phyloP scores from a whole-genome alignment of 1,140 invertebrate genomes.

The Ridgeia piscesae region DNA sequence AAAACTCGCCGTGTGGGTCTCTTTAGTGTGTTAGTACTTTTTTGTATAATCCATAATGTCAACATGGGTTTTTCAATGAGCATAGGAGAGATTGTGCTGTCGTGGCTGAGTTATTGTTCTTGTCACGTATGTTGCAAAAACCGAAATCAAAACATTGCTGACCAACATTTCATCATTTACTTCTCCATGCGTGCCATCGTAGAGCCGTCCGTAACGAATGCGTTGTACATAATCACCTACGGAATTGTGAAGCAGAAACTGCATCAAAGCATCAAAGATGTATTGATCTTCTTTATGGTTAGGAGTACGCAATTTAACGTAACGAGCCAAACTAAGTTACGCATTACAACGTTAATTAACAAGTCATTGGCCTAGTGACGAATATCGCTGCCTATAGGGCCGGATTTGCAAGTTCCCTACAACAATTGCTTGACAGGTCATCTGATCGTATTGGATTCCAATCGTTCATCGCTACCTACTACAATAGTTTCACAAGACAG shows the following conservation, averaged over 20 bases:
- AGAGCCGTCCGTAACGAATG: neutral
- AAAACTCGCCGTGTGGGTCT: neutral
- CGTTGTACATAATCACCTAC: neutral
- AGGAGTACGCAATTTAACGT: neutral
- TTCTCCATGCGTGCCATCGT: neutral
- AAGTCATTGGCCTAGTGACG: neutral
- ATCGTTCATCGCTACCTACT: no score
- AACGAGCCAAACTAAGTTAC: neutral
- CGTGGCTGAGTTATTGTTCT: no score
- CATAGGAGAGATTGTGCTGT: no score
- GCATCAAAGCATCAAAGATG: neutral
- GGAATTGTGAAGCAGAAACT: neutral
- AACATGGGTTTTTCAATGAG: no score
- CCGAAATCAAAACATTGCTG: neutral
- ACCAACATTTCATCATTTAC: neutral
- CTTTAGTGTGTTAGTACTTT: neutral
- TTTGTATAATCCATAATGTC: neutral
- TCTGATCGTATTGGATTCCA: no score
- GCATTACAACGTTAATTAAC: neutral
- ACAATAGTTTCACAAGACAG: no score
- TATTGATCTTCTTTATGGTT: slow-evolving; percentile 2
- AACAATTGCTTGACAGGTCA: no score
- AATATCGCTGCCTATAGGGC: no score
- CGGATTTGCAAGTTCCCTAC: no score
- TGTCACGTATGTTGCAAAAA: no score